These are phyloP conservation scores for Corbicula japonica DNA, from an alignment of 2,888 invertebrate species.

Conservation along the genomic window DNA sequence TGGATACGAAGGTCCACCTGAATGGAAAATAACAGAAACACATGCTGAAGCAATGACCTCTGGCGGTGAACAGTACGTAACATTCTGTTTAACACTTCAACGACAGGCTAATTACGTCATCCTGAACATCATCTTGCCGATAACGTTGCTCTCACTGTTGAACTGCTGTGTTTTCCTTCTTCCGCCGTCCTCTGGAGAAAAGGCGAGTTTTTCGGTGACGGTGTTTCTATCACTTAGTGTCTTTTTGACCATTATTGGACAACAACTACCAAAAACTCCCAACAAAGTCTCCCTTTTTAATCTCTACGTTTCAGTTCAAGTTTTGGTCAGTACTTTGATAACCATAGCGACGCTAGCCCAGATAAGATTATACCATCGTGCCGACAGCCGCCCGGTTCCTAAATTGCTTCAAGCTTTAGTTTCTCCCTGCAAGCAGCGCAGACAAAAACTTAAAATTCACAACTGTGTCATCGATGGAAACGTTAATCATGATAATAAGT, in stretches of 20 bases:
- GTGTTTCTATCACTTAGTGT: slow-evolving; percentile 18
- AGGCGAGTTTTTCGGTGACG: slow-evolving; percentile 8
- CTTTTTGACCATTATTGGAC: slow-evolving; percentile 14
- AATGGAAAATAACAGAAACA: slow-evolving; percentile 22
- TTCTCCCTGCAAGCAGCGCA: too few species aligned
- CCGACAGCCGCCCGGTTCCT: too few species aligned
- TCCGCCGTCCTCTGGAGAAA: slow-evolving; percentile 20
- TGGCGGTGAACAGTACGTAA: slow-evolving; percentile 24
- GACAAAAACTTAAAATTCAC: too few species aligned
- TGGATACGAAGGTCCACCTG: slow-evolving; percentile 24
- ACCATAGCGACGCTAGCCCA: too few species aligned
- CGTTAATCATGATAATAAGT: too few species aligned
- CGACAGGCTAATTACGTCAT: too few species aligned
- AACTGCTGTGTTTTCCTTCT: slow-evolving; percentile 16
- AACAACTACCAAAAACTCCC: slow-evolving; percentile 11
- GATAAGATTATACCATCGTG: too few species aligned
- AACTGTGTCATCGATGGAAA: too few species aligned
- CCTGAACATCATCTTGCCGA: slow-evolving; percentile 19
- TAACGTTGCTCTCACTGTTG: slow-evolving; percentile 10
- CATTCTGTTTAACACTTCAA: slow-evolving; percentile 29
- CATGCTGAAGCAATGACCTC: slow-evolving; percentile 1
- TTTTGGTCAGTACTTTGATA: too few species aligned
- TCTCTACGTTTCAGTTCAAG: too few species aligned
- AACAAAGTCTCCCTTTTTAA: slow-evolving; percentile 1
- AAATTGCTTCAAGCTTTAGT: too few species aligned